These are phyloP conservation scores for Sogatella furcifera DNA, from an alignment of 1,140 invertebrate genomes.

Conservation along the genomic window DNA sequence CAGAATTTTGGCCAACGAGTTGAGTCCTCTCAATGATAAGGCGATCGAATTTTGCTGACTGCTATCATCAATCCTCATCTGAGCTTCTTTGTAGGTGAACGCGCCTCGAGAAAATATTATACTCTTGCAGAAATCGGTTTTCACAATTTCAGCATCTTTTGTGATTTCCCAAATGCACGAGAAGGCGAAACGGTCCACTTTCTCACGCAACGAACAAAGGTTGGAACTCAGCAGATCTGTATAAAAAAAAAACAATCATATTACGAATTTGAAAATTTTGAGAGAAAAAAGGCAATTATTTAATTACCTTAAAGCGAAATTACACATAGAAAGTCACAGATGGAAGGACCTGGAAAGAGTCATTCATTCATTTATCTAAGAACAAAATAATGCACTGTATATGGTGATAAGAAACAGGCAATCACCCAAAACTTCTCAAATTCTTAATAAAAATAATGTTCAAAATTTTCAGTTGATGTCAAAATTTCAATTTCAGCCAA, in stretches of 20 bases:
- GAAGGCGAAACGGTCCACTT: conserved; percentile 80
- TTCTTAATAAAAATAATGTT: too few species aligned
- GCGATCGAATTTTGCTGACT: conserved; percentile 62
- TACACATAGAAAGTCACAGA: too few species aligned
- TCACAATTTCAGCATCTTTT: conserved; percentile 70
- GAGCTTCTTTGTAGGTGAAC: conserved; percentile 93
- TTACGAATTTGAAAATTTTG: too few species aligned
- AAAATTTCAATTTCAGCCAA: too few species aligned
- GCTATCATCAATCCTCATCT: conserved; percentile 80
- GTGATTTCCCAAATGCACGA: conserved; percentile 90
- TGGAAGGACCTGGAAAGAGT: too few species aligned
- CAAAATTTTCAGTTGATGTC: too few species aligned
- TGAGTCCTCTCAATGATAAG: conserved; percentile 65
- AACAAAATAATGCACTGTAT: too few species aligned
- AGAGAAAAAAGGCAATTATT: too few species aligned
- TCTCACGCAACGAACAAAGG: conserved; percentile 76
- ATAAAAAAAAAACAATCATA: conserved; percentile 24
- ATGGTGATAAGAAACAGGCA: too few species aligned
- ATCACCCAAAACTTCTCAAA: too few species aligned
- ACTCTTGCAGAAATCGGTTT: conserved; percentile 78
- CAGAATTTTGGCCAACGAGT: conserved; percentile 80
- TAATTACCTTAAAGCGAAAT: too few species aligned
- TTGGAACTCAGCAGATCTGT: conserved; percentile 81
- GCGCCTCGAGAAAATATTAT: conserved; percentile 80
- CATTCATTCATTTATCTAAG: too few species aligned